phyloP scores from a whole-genome alignment of 2,888 invertebrate genomes.

The Choristoneura rosaceana region DNA sequence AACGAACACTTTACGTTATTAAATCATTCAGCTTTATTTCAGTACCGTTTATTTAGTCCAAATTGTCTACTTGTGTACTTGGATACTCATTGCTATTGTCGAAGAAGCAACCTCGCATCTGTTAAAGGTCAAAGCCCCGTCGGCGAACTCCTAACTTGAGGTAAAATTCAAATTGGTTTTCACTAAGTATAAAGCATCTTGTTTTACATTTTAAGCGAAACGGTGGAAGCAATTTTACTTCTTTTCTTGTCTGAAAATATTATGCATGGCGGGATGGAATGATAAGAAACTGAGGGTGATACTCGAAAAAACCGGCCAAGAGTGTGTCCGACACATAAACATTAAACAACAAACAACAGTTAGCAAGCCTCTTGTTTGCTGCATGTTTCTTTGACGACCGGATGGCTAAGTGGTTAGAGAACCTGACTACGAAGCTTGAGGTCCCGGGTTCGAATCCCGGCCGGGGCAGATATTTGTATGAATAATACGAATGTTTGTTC shows the following conservation, averaged over 20 bases:
- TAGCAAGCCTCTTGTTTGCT: too few species aligned
- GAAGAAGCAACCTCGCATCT: background rate
- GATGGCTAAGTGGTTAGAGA: too few species aligned
- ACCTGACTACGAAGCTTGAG: too few species aligned
- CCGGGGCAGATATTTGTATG: too few species aligned
- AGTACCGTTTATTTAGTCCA: background rate
- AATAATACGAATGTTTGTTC: too few species aligned
- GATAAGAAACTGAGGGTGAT: background rate
- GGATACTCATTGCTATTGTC: background rate
- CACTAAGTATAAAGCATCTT: constrained; percentile 18
- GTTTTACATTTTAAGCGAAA: constrained; percentile 33
- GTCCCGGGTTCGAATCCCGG: too few species aligned
- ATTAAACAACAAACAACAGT: too few species aligned
- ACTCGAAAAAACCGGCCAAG: too few species aligned
- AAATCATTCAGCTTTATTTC: too few species aligned
- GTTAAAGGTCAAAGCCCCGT: background rate
- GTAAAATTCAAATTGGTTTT: constrained; percentile 37
- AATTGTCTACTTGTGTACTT: background rate
- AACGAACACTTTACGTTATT: too few species aligned
- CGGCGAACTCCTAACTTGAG: background rate
- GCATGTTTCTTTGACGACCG: too few species aligned
- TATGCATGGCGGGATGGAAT: constrained; percentile 6
- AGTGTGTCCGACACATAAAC: too few species aligned
- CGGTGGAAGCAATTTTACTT: constrained; percentile 30
- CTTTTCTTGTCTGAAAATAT: constrained; percentile 5